A percentile compares a stretch with the other conserved stretches of the same genome.
phyloP scores from a whole-genome alignment of 2,797 vertebrate species.

The Mus caroli region DNA sequence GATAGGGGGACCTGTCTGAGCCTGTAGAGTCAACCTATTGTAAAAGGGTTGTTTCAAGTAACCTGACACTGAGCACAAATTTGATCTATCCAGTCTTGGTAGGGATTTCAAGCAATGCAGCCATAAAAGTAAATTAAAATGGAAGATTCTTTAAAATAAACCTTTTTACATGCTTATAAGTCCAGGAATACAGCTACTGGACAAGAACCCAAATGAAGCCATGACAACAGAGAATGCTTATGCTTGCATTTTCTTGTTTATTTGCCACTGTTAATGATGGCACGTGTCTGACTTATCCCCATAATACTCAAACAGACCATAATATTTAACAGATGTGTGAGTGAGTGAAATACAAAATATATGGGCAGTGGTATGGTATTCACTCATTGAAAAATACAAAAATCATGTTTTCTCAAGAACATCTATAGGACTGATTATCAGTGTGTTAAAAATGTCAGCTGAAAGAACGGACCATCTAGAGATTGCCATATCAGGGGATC shows the following conservation, averaged over 20 bases:
- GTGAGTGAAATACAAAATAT: not conserved
- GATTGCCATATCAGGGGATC: no score
- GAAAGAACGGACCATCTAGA: no score
- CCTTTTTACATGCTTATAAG: not conserved
- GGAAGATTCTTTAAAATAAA: not conserved
- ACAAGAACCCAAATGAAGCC: not conserved
- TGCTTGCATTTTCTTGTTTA: not conserved
- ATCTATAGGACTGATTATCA: not conserved
- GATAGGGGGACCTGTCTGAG: not conserved
- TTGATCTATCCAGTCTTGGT: not conserved
- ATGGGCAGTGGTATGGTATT: not conserved
- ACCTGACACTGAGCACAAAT: no score
- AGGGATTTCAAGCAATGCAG: not conserved
- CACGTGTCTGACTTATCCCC: not conserved
- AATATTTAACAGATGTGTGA: no score
- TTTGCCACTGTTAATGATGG: not conserved
- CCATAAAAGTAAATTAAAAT: not conserved
- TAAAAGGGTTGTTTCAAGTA: not conserved
- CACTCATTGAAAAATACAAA: not conserved
- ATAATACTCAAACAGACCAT: not conserved
- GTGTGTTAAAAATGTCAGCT: not conserved
- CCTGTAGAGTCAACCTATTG: not conserved
- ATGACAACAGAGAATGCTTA: not conserved
- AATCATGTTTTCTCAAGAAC: not conserved
- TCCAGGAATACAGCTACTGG: not conserved